Base-by-base conservation (phyloP, 2,888 invertebrate genomes). In the Stomorhina lunata region DNA sequence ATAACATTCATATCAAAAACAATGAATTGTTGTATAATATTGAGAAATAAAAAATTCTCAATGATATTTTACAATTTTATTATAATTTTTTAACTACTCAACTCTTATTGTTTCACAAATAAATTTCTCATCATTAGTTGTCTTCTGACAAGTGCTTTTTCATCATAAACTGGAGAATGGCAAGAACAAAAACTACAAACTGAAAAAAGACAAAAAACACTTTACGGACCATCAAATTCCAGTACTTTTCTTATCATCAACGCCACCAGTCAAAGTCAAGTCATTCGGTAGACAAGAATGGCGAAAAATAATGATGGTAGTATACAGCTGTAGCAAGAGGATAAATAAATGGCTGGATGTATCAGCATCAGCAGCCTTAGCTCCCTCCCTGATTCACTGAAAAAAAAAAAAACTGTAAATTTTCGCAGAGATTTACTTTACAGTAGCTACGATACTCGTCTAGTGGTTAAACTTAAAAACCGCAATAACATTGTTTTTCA, bases 21-120 rank as follows among this genome's bases (percentile, higher is more conserved):
- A 17, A 10, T n/a, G n/a, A 40, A n/a, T 50, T 34, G 37, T 37
- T 37, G 25, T 32, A 34, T 17, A n/a, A 29, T 10, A 40, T n/a
- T 6, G 9, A 45, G 20, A 45, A 7, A 12, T 17, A 63, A 9
- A n/a, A 2, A n/a, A n/a, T n/a, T n/a, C n/a, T 37, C 1, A 40
- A 34, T 17, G 12, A 48, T 66, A 17, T 66, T 37, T 27, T 20
- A 48, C 40, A 25, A 29, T 59, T 25, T 48, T 50, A 50, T 40
- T 73, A 40, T 29, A 9, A 27, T 43, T 63, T 27, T 27, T 55
- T 27, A 61, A 25, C 29, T 15, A 68, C 20, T 29, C 50, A 40
- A 86, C 87, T 85, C 87, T 86, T 85, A 45, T 81, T 81, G 66
- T 68, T 73, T 73, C 37, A 45, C 61, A 78, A 78, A 75, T 75